Conservation (phyloP, 2,797 vertebrate genomes). For the Craterocephalus amniculus region DNA sequence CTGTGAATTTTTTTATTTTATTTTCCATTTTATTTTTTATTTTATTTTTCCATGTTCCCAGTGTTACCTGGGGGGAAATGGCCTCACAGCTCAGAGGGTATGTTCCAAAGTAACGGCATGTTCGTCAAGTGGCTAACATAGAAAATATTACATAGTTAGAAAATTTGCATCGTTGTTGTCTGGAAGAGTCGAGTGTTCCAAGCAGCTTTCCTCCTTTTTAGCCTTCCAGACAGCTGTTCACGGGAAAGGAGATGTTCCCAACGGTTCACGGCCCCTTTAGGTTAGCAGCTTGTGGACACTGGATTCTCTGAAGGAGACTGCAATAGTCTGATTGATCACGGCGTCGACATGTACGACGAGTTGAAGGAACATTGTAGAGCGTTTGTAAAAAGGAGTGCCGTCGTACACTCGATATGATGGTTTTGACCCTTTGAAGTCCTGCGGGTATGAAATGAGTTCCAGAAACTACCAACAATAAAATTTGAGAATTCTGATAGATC, state of each 20-base stretch:
- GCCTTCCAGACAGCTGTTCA: conserved; percentile 40
- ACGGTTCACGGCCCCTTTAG: conserved; percentile 39
- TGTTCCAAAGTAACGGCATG: conserved; percentile 71
- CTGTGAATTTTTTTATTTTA: conserved; percentile 61
- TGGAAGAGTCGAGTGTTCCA: conserved; percentile 32
- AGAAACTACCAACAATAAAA: conserved; percentile 73
- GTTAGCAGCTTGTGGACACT: conserved; percentile 33
- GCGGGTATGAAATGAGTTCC: conserved; percentile 66
- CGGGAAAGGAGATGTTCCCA: conserved; percentile 38
- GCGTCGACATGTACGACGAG: conserved; percentile 6
- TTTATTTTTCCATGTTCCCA: conserved; percentile 54
- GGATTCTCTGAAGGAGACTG: conserved; percentile 24
- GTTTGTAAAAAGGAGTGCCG: conserved; percentile 48
- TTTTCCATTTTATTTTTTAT: conserved; percentile 44
- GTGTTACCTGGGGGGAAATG: conserved; percentile 41
- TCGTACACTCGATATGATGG: conserved; percentile 53
- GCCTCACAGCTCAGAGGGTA: conserved; percentile 44
- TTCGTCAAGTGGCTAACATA: conserved; percentile 71
- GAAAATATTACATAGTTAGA: conserved; percentile 64
- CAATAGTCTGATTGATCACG: conserved; percentile 33
- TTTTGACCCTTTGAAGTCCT: conserved; percentile 67
- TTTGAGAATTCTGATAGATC: conserved; percentile 54
- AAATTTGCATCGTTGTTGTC: conserved; percentile 44
- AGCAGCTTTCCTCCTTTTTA: conserved; percentile 45
- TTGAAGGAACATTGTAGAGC: conserved; percentile 49